A percentile compares a stretch with the other conserved stretches of the same genome.
phyloP scores from a whole-genome alignment of 2,888 invertebrate genomes.

The Macropis europaea region DNA sequence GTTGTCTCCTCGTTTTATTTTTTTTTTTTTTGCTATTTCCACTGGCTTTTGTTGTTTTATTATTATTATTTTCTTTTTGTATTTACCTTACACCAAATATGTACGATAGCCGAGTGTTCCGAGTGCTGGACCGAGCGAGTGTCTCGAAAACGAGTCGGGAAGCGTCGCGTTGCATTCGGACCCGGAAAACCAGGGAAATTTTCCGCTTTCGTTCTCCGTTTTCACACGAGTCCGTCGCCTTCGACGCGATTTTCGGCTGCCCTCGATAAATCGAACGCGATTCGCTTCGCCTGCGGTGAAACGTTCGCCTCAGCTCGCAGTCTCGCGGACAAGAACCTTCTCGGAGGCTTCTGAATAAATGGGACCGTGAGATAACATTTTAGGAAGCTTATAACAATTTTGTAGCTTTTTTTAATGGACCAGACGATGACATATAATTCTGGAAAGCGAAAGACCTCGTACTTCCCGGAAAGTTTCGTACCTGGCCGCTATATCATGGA shows the following conservation, averaged over 20 bases:
- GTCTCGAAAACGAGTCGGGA: neutral
- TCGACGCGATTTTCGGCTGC: conserved; percentile 13
- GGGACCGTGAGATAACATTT: conserved; percentile 2
- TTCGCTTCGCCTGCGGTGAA: conserved; percentile 3
- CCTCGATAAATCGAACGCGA: conserved; percentile 23
- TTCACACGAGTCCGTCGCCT: neutral
- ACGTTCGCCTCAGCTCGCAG: neutral
- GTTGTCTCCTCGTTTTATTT: conserved; percentile 27
- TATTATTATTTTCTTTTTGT: neutral
- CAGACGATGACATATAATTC: neutral
- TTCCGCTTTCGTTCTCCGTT: conserved; percentile 45
- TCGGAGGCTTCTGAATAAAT: conserved; percentile 1
- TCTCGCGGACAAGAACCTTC: no score
- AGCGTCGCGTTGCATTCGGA: neutral
- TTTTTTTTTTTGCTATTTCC: conserved; percentile 16
- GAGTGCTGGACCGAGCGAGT: neutral
- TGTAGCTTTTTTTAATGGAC: neutral
- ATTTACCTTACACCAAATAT: conserved; percentile 32
- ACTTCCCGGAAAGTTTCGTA: no score
- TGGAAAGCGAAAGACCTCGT: no score
- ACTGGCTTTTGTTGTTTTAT: neutral
- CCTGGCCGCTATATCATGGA: no score
- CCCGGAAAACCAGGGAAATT: conserved; percentile 17
- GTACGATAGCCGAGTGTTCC: conserved; percentile 42
- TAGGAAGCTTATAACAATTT: conserved; percentile 1